phyloP scores from a whole-genome alignment of 2,113 vertebrate species.

The Hiodon alosoides region DNA sequence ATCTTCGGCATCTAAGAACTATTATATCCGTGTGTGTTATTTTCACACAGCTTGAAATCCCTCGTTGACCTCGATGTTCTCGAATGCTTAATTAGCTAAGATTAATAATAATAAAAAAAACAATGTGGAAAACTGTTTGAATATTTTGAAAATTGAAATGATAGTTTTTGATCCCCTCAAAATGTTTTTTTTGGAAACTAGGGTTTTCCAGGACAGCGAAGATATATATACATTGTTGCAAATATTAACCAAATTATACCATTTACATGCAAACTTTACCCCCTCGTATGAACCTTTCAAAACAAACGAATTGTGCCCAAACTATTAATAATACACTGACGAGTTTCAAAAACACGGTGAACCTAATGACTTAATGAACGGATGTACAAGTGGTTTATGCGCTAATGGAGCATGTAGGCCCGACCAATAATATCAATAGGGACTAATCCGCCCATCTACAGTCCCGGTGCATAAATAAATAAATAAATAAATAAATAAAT shows the following conservation, averaged over 20 bases:
- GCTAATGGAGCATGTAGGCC: background rate
- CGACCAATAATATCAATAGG: background rate
- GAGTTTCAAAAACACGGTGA: background rate
- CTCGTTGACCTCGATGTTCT: no score
- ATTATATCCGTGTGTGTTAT: no score
- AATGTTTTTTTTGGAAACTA: no score
- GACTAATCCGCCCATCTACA: background rate
- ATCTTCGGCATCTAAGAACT: background rate
- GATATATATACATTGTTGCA: background rate
- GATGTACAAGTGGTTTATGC: constrained; percentile 5
- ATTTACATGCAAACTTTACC: constrained; percentile 25
- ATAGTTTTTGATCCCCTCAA: no score
- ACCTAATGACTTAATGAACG: constrained; percentile 6
- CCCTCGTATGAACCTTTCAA: constrained; percentile 6
- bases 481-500: no score
- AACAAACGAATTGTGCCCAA: background rate
- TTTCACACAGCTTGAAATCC: no score
- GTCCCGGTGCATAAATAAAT: no score
- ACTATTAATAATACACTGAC: background rate
- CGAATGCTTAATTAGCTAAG: no score
- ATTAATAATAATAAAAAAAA: no score
- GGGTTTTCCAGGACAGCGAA: no score
- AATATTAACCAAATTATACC: background rate
- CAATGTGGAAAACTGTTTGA: no score
- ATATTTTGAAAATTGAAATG: no score